A percentile compares a stretch with the other conserved stretches of the same genome.
Evolutionary conservation across 2,797 vertebrate genomes (phyloP).

Genomic region (Salmo trutta): DNA sequence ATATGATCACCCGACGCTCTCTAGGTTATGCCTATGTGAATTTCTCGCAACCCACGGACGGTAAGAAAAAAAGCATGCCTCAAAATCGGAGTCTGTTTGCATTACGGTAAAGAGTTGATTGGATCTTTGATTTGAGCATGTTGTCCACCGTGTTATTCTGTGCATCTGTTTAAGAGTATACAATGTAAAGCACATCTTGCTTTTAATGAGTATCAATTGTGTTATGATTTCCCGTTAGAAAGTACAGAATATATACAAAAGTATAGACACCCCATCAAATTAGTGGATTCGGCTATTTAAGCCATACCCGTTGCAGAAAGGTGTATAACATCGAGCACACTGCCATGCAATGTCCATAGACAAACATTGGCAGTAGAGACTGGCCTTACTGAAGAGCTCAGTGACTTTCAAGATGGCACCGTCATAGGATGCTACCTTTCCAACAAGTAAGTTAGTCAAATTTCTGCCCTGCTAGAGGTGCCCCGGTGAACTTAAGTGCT

Average conservation of each 20-base stretch:
- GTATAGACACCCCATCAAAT: no score
- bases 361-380: no score
- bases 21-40: slow-evolving; percentile 98
- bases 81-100: not conserved
- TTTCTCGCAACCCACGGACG: slow-evolving; percentile 96
- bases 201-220: not conserved
- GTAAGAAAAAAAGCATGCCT: slow-evolving; percentile 72
- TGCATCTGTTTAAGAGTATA: not conserved
- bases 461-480: no score
- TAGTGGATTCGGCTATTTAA: no score
- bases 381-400: no score
- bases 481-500: no score
- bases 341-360: no score
- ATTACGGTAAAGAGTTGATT: not conserved
- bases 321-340: no score
- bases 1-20: slow-evolving; percentile 97
- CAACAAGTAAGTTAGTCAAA: no score
- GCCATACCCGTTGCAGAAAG: no score
- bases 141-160: not conserved
- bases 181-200: not conserved
- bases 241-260: not conserved
- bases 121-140: not conserved
- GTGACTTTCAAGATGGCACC: no score
- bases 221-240: not conserved
- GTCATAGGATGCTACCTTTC: no score